These are phyloP conservation scores for Lasaia peninsularis DNA, from an alignment of 1,140 invertebrate genomes.

Conservation along the genomic window DNA sequence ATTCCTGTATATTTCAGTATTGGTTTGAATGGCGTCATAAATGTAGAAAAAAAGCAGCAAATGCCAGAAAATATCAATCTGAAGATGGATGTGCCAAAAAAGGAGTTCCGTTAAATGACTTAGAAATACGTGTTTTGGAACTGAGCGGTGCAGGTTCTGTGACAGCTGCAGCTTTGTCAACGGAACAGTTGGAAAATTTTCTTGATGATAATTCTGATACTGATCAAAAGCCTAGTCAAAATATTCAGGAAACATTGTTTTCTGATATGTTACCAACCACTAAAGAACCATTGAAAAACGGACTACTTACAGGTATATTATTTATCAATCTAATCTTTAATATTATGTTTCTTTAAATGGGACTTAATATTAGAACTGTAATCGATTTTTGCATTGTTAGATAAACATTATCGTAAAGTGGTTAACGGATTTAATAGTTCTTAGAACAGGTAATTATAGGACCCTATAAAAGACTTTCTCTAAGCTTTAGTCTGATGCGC, in stretches of 20 bases:
- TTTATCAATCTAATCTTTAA: no score
- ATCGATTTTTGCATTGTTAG: no score
- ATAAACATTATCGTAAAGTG: no score
- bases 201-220: slow-evolving; percentile 46
- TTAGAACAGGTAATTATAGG: no score
- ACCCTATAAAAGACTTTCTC: no score
- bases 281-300: not conserved
- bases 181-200: slow-evolving; percentile 42
- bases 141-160: slow-evolving; percentile 43
- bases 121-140: slow-evolving; percentile 58
- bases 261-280: not conserved
- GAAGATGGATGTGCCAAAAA: slow-evolving; percentile 33
- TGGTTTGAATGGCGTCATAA: slow-evolving; percentile 68
- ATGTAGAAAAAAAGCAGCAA: slow-evolving; percentile 62
- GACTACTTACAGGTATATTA: not conserved
- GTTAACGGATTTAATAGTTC: no score
- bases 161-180: slow-evolving; percentile 22
- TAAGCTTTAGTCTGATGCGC: no score
- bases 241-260: not conserved
- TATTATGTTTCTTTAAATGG: no score
- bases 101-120: slow-evolving; percentile 51
- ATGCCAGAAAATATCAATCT: slow-evolving; percentile 39
- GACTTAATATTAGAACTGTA: no score
- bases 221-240: slow-evolving; percentile 24
- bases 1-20: slow-evolving; percentile 46